Conservation (phyloP, 2,888 invertebrate species). For the Slavum lentiscoides region DNA sequence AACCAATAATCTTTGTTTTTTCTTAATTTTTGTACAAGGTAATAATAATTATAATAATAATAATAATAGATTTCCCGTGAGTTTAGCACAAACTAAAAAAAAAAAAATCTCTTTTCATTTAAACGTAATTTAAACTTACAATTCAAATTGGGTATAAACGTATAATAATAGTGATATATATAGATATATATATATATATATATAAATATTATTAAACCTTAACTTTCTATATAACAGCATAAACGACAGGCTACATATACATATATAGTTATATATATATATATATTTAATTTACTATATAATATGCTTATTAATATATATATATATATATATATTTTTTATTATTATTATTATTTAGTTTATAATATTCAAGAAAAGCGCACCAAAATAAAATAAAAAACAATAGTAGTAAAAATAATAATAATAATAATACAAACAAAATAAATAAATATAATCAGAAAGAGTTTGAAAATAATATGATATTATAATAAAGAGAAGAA, state of each 20-base stretch:
- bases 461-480: constrained; percentile 8
- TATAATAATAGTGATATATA: constrained; percentile 52
- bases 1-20: constrained; percentile 24
- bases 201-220: constrained; percentile 49
- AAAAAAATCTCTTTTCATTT: constrained; percentile 14
- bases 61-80: constrained; percentile 15
- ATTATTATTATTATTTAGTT: constrained; percentile 31
- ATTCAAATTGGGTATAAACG: constrained; percentile 43
- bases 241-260: constrained; percentile 45
- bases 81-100: constrained; percentile 22
- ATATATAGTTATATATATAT: constrained; percentile 20
- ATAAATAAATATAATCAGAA: constrained; percentile 13
- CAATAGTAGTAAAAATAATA: background rate
- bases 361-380: constrained; percentile 42
- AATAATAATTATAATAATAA: constrained; percentile 26
- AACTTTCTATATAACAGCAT: constrained; percentile 51
- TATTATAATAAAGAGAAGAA: constrained; percentile 19
- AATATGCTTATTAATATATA: constrained; percentile 28
- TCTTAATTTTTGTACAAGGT: constrained; percentile 36
- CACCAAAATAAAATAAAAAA: constrained; percentile 28
- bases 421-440: constrained; percentile 14
- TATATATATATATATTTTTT: constrained; percentile 15
- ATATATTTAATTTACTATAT: constrained; percentile 35
- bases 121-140: constrained; percentile 35
- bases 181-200: too few relatives aligned